Evolutionary conservation across 2,888 invertebrate genomes (phyloP), one percentile per base, ranked within the genome.

Genomic region (Alsophila aescularia): DNA sequence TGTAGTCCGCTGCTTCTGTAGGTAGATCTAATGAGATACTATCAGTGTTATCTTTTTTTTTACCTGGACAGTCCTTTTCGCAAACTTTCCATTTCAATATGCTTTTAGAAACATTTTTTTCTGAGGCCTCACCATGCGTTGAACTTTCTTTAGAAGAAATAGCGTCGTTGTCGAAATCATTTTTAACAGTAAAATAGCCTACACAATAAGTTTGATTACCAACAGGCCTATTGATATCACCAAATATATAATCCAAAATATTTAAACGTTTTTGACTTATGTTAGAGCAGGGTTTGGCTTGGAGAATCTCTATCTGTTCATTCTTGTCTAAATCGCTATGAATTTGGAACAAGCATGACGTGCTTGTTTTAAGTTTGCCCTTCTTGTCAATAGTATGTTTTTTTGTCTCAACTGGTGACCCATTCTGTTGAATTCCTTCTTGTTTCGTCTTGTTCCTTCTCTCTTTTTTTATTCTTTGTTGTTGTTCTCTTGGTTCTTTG

Each of bases 121-220:
- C 70, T 7, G 75, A 67, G 52, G 37, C 69, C 34, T 58, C 47
- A 7, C 16, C 48, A 36, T 71, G n/a, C 32, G 32, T 69, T 7
- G 40, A 34, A 9, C 13, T 39, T 34, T 5, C 34, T 56, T 68
- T 60, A 7, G 64, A 32, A 2, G 59, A 53, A 14, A 14, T 40
- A 15, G 58, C 49, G 13, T 43, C 47, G 45, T 64, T 63, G 2
- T 60, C 52, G 1, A 70, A 65, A 47, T 78, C 72, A 34, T 76
- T 81, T 64, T 82, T 72, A 27, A 89, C 81, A 18, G 83, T 86
- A 64, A 82, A 84, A 69, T 88, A 90, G 29, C 77, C 77, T 0
- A 90, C 86, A 60, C 71, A 85, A 59, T 85, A 87, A 10, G 83
- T 73, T 62, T 73, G 68, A 49, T 81, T 81, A 2, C 74, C 72